Conservation (phyloP, 2,797 vertebrate species). For the Craterocephalus amniculus region DNA sequence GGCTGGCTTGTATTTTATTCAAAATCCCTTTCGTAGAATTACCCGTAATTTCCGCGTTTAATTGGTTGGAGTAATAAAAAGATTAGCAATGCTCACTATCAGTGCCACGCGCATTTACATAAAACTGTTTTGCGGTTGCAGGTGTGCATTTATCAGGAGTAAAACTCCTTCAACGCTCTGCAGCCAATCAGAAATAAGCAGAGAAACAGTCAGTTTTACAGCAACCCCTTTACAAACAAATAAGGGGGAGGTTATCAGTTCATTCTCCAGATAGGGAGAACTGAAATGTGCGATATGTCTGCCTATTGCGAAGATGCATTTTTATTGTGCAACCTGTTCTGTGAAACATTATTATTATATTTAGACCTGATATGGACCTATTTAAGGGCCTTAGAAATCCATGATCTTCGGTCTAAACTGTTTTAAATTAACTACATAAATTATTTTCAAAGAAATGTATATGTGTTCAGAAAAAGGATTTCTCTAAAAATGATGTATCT, state of each 20-base stretch:
- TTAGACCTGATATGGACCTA: too few relatives aligned
- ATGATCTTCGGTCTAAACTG: too few relatives aligned
- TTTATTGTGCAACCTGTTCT: neutral
- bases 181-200: constrained; percentile 7
- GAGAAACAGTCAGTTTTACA: neutral
- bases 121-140: constrained; percentile 32
- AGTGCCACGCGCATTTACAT: constrained; percentile 15
- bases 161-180: neutral
- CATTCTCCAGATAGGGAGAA: neutral
- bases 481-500: constrained; percentile 33
- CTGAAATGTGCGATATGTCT: neutral
- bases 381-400: too few relatives aligned
- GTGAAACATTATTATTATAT: too few relatives aligned
- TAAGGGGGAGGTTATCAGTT: neutral
- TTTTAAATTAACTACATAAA: constrained; percentile 8
- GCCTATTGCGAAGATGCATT: neutral
- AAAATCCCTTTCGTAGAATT: neutral
- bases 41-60: neutral
- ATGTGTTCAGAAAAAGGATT: neutral
- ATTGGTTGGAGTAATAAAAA: neutral
- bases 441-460: neutral
- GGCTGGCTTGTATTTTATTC: neutral
- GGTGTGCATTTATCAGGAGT: constrained; percentile 27
- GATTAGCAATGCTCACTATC: neutral
- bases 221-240: neutral